Conservation (phyloP, 2,888 invertebrate species). For the Melieria picta region DNA sequence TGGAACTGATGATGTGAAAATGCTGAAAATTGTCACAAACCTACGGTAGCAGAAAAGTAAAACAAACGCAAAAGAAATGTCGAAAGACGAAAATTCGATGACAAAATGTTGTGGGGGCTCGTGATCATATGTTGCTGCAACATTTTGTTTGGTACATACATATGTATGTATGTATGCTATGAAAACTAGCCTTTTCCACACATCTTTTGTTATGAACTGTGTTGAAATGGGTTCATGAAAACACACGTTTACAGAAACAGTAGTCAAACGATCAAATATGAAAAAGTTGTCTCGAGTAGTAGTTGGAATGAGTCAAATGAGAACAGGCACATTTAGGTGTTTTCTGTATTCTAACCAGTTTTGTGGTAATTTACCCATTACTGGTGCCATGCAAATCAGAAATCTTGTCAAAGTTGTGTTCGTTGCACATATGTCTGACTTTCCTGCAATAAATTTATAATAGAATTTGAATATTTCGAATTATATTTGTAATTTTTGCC, state of each 20-base stretch:
- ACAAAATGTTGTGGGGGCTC: too few species aligned
- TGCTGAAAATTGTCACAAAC: neutral
- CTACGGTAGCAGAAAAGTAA: neutral
- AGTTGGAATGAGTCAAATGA: neutral
- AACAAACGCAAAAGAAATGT: too few species aligned
- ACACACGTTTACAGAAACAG: too few species aligned
- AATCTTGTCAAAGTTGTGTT: conserved; percentile 61
- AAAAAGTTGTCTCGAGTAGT: neutral
- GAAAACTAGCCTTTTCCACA: too few species aligned
- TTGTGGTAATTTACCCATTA: conserved; percentile 59
- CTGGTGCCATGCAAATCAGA: conserved; percentile 65
- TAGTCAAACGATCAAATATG: neutral
- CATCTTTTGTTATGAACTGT: too few species aligned
- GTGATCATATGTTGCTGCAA: too few species aligned
- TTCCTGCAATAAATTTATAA: conserved; percentile 45
- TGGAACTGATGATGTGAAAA: too few species aligned
- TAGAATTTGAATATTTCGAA: too few species aligned
- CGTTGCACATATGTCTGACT: conserved; percentile 46
- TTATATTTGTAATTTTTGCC: too few species aligned
- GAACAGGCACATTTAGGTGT: conserved; percentile 6
- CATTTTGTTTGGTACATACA: neutral
- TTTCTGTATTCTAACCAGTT: neutral
- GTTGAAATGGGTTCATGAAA: too few species aligned
- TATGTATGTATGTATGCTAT: neutral
- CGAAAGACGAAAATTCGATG: too few species aligned